A percentile compares a stretch with the other conserved stretches of the same genome.
Evolutionary conservation across 2,113 vertebrate genomes (phyloP).

Genomic region (Camarhynchus parvulus): DNA sequence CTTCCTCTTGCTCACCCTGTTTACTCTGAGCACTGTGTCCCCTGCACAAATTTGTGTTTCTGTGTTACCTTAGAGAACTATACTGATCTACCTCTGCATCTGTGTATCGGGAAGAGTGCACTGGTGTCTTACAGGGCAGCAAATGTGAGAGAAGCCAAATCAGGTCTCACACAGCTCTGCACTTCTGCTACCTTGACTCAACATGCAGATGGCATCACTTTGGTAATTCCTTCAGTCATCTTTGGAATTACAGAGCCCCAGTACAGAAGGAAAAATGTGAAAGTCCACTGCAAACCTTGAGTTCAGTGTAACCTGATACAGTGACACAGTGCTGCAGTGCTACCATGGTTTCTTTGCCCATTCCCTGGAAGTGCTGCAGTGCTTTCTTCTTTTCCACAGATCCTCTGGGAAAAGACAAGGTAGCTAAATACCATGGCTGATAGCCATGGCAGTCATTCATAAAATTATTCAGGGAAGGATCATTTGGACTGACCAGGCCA

Average conservation of each 20-base stretch:
- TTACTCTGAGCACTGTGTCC: not conserved
- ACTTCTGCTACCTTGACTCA: not conserved
- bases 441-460: not conserved
- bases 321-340: not conserved
- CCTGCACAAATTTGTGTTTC: not conserved
- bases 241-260: not conserved
- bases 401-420: not conserved
- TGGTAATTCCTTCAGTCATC: not conserved
- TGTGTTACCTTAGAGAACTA: not conserved
- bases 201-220: not conserved
- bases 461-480: not conserved
- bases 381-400: not conserved
- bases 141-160: not conserved
- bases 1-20: accelerated
- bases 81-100: not conserved
- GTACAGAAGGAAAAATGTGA: not conserved
- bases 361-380: accelerated
- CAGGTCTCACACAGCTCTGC: not conserved
- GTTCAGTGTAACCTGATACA: not conserved
- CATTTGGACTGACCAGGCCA: not conserved
- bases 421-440: not conserved
- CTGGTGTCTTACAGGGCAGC: not conserved
- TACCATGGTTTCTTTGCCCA: not conserved
- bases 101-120: not conserved
- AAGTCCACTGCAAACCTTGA: not conserved